Percentiles rank a stretch among this genome's conserved stretches.
phyloP scores from a whole-genome alignment of 1,140 invertebrate species.

The Drosophila tsacasi region DNA sequence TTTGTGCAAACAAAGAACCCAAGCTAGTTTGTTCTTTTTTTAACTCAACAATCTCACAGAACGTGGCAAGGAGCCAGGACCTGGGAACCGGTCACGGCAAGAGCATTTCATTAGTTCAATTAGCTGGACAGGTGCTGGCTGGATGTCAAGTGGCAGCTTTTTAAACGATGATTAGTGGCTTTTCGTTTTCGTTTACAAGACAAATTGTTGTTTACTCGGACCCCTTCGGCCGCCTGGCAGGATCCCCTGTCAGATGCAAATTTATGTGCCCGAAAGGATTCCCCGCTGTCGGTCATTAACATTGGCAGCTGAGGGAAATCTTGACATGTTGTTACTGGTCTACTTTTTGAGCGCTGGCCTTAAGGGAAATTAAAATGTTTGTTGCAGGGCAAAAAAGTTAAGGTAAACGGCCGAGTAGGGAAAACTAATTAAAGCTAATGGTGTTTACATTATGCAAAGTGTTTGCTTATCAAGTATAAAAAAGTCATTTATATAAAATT shows the following conservation, averaged over 20 bases:
- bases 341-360: conserved; percentile 13
- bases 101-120: conserved; percentile 80
- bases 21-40: conserved; percentile 56
- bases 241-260: conserved; percentile 63
- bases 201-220: conserved; percentile 71
- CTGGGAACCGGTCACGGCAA: conserved; percentile 27
- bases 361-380: conserved; percentile 56
- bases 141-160: conserved; percentile 61
- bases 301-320: conserved; percentile 32
- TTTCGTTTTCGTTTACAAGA: conserved; percentile 61
- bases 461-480: neutral
- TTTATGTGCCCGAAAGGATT: conserved; percentile 58
- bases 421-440: conserved; percentile 29
- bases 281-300: conserved; percentile 19
- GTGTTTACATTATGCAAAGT: conserved; percentile 11
- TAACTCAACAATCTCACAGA: conserved; percentile 51
- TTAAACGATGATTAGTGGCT: conserved; percentile 79
- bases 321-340: conserved; percentile 18
- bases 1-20: conserved; percentile 64
- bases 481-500: conserved; percentile 11
- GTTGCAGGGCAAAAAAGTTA: conserved; percentile 2
- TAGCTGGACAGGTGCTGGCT: conserved; percentile 63
- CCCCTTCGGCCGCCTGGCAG: conserved; percentile 20
- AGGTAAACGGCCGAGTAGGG: conserved; percentile 5
- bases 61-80: conserved; percentile 23